phyloP scores from a whole-genome alignment of 2,797 vertebrate species.

The Arrhamphus sclerolepis region DNA sequence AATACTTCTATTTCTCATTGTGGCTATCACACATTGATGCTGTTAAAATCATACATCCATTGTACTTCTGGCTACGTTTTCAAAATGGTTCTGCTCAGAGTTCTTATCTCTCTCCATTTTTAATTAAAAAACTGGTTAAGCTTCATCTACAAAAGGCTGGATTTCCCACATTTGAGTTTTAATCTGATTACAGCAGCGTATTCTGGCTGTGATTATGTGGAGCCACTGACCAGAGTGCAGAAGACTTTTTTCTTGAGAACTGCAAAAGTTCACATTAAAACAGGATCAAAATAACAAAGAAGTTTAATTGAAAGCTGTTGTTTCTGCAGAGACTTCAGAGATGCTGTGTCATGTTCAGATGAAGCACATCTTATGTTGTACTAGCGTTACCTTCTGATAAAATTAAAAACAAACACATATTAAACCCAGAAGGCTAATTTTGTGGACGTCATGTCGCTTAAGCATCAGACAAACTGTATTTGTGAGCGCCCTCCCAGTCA shows the following conservation, averaged over 20 bases:
- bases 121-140: conserved; percentile 24
- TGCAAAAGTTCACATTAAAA: too few relatives aligned
- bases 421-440: neutral
- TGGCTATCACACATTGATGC: too few relatives aligned
- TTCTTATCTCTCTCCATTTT: conserved; percentile 6
- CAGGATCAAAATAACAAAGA: too few relatives aligned
- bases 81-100: neutral
- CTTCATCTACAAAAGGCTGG: too few relatives aligned
- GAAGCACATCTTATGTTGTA: too few relatives aligned
- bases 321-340: too few relatives aligned
- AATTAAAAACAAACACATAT: neutral
- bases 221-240: conserved; percentile 10
- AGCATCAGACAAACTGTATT: neutral
- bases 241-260: neutral
- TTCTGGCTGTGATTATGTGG: conserved; percentile 29
- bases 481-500: too few relatives aligned
- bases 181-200: conserved; percentile 29
- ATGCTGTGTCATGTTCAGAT: too few relatives aligned
- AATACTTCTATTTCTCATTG: too few relatives aligned
- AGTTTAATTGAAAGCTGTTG: too few relatives aligned
- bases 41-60: neutral
- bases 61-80: neutral
- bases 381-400: neutral
- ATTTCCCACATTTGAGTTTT: neutral
- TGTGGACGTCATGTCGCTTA: neutral